phyloP scores from a whole-genome alignment of 2,888 invertebrate genomes.

The Arrhopalites spinosus region DNA sequence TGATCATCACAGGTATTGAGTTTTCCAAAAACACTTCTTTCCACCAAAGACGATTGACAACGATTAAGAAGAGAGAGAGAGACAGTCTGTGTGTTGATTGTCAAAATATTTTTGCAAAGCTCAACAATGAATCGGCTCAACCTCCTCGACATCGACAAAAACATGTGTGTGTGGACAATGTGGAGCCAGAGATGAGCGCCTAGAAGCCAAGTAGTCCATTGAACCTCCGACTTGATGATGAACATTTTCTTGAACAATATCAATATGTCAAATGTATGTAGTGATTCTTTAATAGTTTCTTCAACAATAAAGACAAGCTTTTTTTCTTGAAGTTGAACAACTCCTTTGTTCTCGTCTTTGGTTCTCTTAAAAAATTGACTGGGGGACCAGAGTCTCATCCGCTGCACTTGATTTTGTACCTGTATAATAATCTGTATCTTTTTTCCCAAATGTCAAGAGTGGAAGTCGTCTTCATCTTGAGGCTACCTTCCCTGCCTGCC shows the following conservation, averaged over 20 bases:
- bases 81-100: too few species aligned
- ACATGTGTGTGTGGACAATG: constrained; percentile 19
- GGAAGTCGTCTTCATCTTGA: constrained; percentile 11
- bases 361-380: too few species aligned
- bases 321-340: too few species aligned
- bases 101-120: not conserved
- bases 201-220: constrained; percentile 30
- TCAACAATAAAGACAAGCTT: too few species aligned
- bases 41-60: too few species aligned
- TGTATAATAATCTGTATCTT: not conserved
- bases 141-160: not conserved
- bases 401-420: not conserved
- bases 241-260: not conserved
- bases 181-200: not conserved
- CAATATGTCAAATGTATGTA: not conserved
- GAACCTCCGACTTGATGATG: constrained; percentile 12
- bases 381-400: not conserved
- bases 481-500: too few species aligned
- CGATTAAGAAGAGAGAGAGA: too few species aligned
- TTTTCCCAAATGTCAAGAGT: constrained; percentile 20
- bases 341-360: not conserved
- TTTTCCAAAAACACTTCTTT: too few species aligned
- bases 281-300: not conserved
- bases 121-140: not conserved
- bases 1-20: too few species aligned